Conservation (phyloP, 2,797 vertebrate genomes). For the Microcaecilia unicolor region DNA sequence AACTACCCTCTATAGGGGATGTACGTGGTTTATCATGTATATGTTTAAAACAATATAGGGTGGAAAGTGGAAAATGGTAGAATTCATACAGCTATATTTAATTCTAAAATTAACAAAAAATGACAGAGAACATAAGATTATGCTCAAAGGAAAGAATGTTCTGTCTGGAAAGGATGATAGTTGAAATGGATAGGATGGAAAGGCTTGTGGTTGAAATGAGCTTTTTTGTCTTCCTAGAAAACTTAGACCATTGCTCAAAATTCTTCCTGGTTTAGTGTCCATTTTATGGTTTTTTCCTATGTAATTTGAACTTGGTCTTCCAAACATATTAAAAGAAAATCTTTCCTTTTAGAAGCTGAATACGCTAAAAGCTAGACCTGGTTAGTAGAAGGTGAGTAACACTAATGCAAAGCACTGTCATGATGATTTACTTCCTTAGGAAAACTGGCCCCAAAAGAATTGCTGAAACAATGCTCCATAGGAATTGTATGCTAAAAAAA, state of each 20-base stretch:
- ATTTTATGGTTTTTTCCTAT: slow-evolving; percentile 5
- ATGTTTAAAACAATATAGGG: neutral
- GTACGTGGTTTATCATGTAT: too few relatives aligned
- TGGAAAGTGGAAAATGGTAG: neutral
- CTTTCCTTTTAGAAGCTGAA: too few relatives aligned
- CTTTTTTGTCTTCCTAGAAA: slow-evolving; percentile 9
- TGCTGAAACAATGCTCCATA: too few relatives aligned
- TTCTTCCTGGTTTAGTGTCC: slow-evolving; percentile 10
- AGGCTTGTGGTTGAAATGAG: slow-evolving; percentile 13
- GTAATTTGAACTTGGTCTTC: slow-evolving; percentile 11
- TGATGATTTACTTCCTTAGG: too few relatives aligned
- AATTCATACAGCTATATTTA: neutral
- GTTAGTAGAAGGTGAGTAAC: too few relatives aligned
- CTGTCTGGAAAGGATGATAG: slow-evolving; percentile 6
- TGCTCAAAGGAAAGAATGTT: slow-evolving; percentile 25
- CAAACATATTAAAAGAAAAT: too few relatives aligned
- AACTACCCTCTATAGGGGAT: too few relatives aligned
- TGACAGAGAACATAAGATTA: neutral
- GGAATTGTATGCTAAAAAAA: too few relatives aligned
- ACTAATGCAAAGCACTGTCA: too few relatives aligned
- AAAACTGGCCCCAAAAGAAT: too few relatives aligned
- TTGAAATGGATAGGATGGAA: slow-evolving; percentile 16
- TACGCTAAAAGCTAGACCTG: too few relatives aligned
- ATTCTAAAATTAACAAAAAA: slow-evolving; percentile 2
- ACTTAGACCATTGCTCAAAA: neutral